Percentiles rank a stretch among this genome's conserved stretches.
Conservation (phyloP, 2,797 vertebrate genomes). For the Crocidura indochinensis region DNA sequence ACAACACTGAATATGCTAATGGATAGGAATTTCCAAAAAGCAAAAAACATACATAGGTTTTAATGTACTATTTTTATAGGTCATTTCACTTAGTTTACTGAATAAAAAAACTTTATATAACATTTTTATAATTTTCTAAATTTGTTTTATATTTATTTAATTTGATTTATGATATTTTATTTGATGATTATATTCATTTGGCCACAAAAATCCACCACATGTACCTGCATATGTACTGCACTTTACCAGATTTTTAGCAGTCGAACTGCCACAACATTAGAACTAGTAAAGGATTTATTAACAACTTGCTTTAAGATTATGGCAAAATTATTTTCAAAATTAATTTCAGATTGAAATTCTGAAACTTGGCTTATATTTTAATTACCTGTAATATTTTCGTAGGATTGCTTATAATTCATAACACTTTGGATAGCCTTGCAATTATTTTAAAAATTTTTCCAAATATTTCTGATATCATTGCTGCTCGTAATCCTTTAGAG, state of each 20-base stretch:
- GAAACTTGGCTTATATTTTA: conserved; percentile 43
- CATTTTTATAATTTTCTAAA: neutral
- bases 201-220: neutral
- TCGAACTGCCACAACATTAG: neutral
- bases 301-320: neutral
- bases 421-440: conserved; percentile 9
- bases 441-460: neutral
- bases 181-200: neutral
- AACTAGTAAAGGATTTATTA: neutral
- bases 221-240: neutral
- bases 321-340: neutral
- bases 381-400: neutral
- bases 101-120: neutral
- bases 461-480: neutral
- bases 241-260: neutral
- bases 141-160: neutral
- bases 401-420: neutral
- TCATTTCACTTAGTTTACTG: neutral
- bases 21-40: neutral
- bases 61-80: neutral
- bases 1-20: neutral
- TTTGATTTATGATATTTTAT: neutral
- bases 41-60: neutral
- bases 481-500: neutral
- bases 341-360: neutral